A percentile compares a stretch with the other conserved stretches of the same genome.
phyloP scores from a whole-genome alignment of 2,888 invertebrate species.

The Augiades crinisus region DNA sequence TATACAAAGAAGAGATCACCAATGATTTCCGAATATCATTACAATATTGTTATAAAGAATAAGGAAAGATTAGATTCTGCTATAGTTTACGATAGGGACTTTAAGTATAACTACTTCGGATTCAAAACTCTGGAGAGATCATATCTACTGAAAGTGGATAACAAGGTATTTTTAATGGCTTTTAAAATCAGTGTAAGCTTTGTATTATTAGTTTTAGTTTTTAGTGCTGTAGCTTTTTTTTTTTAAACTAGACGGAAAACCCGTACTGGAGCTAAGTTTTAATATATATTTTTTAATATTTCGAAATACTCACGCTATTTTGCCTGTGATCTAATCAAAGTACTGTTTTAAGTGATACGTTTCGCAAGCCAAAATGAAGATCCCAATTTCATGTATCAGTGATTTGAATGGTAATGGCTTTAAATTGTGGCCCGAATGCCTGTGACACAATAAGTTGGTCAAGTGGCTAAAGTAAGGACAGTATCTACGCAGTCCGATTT shows the following conservation, averaged over 20 bases:
- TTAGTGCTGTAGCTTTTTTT: too few relatives aligned
- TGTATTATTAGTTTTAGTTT: too few relatives aligned
- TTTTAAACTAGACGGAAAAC: too few relatives aligned
- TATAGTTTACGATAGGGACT: conserved; percentile 98
- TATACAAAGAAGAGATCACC: conserved; percentile 87
- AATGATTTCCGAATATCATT: conserved; percentile 92
- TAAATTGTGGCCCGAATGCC: conserved; percentile 54
- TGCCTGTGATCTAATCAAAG: too few relatives aligned
- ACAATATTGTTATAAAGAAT: conserved; percentile 91
- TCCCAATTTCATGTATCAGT: conserved; percentile 47
- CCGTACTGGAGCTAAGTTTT: too few relatives aligned
- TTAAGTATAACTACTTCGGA: conserved; percentile 99
- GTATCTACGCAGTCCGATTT: conserved; percentile 44
- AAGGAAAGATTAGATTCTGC: conserved; percentile 96
- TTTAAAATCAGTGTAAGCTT: too few relatives aligned
- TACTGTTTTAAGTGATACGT: too few relatives aligned
- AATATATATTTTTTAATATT: too few relatives aligned
- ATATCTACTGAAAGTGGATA: conserved; percentile 94
- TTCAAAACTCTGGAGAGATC: conserved; percentile 98
- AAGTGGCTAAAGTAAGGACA: conserved; percentile 54
- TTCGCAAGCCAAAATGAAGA: conserved; percentile 43
- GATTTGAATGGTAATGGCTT: conserved; percentile 63
- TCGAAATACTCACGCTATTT: too few relatives aligned
- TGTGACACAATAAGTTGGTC: conserved; percentile 65
- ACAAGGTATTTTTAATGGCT: too few relatives aligned